Base-by-base conservation (phyloP, 1,140 invertebrate species). In the Leptinotarsa lineolata region DNA sequence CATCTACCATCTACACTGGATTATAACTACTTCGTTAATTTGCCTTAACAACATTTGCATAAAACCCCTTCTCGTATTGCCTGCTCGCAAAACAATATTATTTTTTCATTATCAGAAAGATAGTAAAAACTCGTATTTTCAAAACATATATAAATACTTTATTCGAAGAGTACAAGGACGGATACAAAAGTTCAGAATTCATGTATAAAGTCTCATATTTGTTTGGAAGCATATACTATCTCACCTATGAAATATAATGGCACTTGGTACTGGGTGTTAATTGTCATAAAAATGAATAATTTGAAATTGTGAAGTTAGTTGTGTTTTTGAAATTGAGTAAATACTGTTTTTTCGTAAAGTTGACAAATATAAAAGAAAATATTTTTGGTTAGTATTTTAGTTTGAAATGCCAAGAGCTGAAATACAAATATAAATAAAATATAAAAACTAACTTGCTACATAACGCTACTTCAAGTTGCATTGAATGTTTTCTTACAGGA, bases 121-220 rank as follows among this genome's bases (percentile, higher is more conserved):
- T 59, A 59, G 15, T n/a, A 63, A 16, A 39, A 66, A 66, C n/a
- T n/a, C 8, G 16, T 18, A 66, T 13, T 39, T 66, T 39, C 22
- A 66, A 66, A 66, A 66, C 64, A 66, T 66, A 71, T 71, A 74
- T 74, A 74, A 74, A 74, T 74, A 74, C 21, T 71, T 71, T 74
- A 74, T 74, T 74, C 12, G 20, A 58, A 65, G 44, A 58, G 68
- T 74, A 70, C 61, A 74, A 68, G 73, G 73, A 74, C 73, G 73
- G 73, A 74, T 63, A 69, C 68, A 69, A 69, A 58, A 46, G 16
- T 20, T 16, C 21, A 66, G 22, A 64, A 64, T 64, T 18, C 39
- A 39, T 66, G 16, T 54, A 22, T 18, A 66, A 66, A 66, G 64
- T 66, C 64, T 66, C 39, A 66, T 64, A 22, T 64, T 66, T n/a